Base-by-base conservation (phyloP, 2,797 vertebrate genomes). In the Pelobates cultripes region DNA sequence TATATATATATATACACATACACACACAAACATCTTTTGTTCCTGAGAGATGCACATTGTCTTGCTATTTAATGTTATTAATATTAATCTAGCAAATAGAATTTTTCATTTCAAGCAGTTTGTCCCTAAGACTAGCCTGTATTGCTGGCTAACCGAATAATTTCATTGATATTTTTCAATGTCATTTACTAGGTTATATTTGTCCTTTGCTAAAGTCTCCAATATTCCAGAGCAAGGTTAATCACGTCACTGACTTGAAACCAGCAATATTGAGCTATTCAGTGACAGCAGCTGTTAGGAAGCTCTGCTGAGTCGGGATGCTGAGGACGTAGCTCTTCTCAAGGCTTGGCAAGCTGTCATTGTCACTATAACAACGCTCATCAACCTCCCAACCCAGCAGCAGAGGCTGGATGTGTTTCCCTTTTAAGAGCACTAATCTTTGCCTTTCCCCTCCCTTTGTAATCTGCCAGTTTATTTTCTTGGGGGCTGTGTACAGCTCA, bases 381-480 rank as follows among this genome's bases (percentile, higher is more conserved):
- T 55, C 76, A 13, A 69, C 81, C 76, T 75, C 64, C 81, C 81
- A 70, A 13, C 43, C 43, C 7, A 68, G 74, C 61, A 72, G 3
- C 15, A 17, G 43, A 70, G 4, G 61, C 77, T 13, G 3, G 81
- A 53, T 70, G 55, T 17, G 10, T 47, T 53, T 75, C 66, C 17
- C 10, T 28, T 70, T 64, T 55, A n/a, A 80, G 68, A 73, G 72
- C 79, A 80, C 72, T 63, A 77, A 73, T 82, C 84, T 73, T 81
- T 79, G 77, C 77, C 85, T 79, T 44, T 15, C 60, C 80, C 61
- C 82, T 79, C 82, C 73, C 82, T 84, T 17, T 14, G n/a, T 75
- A 67, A 71, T 75, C 80, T 75, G 77, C 75, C 72, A 57, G 60
- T 79, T 60, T 66, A 63, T 75, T 74, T 75, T 75, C 72, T 28